Conservation (phyloP, 2,113 vertebrate species). For the Passer montanus region DNA sequence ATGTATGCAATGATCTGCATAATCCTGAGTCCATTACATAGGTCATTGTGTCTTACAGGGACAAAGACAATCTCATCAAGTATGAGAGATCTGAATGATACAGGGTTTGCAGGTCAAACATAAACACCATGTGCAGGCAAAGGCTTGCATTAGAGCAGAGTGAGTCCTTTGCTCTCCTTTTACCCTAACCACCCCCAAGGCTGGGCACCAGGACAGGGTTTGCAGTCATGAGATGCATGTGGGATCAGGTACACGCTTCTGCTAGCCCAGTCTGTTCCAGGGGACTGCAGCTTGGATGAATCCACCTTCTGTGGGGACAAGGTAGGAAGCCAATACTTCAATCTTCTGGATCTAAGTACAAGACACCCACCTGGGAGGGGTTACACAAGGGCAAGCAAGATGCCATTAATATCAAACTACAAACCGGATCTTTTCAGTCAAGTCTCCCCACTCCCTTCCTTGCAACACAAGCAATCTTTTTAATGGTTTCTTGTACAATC, state of each 20-base stretch:
- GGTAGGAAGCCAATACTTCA: background rate
- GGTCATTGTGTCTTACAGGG: background rate
- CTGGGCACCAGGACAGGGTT: background rate
- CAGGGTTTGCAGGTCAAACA: background rate
- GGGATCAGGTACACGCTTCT: background rate
- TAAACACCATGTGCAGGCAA: background rate
- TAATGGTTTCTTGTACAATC: conserved; percentile 37
- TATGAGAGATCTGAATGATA: background rate
- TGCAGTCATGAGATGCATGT: background rate
- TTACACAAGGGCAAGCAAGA: background rate
- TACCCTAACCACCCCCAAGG: background rate
- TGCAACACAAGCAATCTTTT: conserved; percentile 42
- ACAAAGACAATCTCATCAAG: background rate
- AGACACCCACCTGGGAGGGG: background rate
- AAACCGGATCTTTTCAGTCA: background rate
- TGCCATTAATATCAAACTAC: background rate
- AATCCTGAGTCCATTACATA: background rate
- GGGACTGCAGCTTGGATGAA: background rate
- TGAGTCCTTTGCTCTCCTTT: background rate
- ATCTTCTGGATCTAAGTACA: background rate
- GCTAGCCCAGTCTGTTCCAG: background rate
- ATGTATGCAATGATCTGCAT: background rate
- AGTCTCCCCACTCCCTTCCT: background rate
- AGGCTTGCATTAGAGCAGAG: background rate
- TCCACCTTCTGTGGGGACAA: accelerated